These are phyloP conservation scores for Octodon degus DNA, from an alignment of 2,113 vertebrate genomes.

Conservation along the genomic window DNA sequence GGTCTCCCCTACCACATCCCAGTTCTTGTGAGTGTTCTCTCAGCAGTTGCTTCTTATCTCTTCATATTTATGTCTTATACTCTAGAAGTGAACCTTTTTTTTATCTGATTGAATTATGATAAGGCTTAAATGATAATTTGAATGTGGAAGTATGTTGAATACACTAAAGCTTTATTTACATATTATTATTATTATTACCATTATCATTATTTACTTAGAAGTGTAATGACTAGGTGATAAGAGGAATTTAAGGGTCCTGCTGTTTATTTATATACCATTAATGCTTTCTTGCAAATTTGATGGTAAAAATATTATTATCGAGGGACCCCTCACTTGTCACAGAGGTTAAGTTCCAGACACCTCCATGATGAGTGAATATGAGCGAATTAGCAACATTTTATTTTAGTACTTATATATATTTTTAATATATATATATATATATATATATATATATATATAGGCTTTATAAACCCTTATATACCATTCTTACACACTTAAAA, in stretches of 20 bases:
- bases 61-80: background rate
- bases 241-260: background rate
- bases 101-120: background rate
- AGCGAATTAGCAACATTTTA: no score
- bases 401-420: no score
- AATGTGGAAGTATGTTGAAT: background rate
- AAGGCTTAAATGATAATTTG: background rate
- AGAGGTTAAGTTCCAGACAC: no score
- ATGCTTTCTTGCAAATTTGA: background rate
- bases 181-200: background rate
- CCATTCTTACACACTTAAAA: no score
- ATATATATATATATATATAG: no score
- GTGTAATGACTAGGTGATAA: background rate
- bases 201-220: background rate
- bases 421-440: no score
- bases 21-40: background rate
- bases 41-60: background rate
- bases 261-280: background rate
- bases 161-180: background rate
- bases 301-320: background rate
- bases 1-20: rapidly evolving
- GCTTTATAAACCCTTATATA: no score
- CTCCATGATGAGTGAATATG: no score
- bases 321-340: no score
- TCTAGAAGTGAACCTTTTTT: background rate